Percentiles rank a stretch among this genome's conserved stretches.
phyloP scores from a whole-genome alignment of 2,888 invertebrate genomes.

The Bellardia bayeri region DNA sequence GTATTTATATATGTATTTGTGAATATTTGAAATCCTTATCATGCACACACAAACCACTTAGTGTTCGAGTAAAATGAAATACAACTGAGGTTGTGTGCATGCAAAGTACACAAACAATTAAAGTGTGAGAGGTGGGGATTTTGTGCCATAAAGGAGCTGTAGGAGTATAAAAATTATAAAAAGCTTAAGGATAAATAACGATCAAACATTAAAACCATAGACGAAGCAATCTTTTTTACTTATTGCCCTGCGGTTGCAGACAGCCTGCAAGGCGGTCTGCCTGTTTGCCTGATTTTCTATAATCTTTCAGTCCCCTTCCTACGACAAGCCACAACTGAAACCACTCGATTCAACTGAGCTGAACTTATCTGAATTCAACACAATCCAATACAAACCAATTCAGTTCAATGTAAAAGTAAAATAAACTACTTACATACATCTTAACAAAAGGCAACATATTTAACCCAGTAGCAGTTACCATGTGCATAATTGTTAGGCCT shows the following conservation, averaged over 20 bases:
- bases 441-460: constrained; percentile 49
- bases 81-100: constrained; percentile 20
- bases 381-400: constrained; percentile 47
- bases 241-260: constrained; percentile 70
- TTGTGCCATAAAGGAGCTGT: background rate
- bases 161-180: constrained; percentile 50
- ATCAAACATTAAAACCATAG: constrained; percentile 64
- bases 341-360: constrained; percentile 46
- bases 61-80: constrained; percentile 15
- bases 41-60: constrained; percentile 54
- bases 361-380: constrained; percentile 49
- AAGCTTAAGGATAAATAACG: constrained; percentile 66
- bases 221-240: constrained; percentile 65
- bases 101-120: background rate
- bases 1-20: constrained; percentile 47
- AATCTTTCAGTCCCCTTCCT: background rate
- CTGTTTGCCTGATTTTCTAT: background rate
- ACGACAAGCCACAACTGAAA: constrained; percentile 13
- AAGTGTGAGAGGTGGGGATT: background rate
- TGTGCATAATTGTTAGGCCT: constrained; percentile 21
- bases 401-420: constrained; percentile 54
- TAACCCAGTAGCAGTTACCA: constrained; percentile 16
- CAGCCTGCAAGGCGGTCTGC: constrained; percentile 43
- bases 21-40: constrained; percentile 63
- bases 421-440: constrained; percentile 39